Base-by-base conservation (phyloP, 2,113 vertebrate species). In the Plestiodon gilberti region DNA sequence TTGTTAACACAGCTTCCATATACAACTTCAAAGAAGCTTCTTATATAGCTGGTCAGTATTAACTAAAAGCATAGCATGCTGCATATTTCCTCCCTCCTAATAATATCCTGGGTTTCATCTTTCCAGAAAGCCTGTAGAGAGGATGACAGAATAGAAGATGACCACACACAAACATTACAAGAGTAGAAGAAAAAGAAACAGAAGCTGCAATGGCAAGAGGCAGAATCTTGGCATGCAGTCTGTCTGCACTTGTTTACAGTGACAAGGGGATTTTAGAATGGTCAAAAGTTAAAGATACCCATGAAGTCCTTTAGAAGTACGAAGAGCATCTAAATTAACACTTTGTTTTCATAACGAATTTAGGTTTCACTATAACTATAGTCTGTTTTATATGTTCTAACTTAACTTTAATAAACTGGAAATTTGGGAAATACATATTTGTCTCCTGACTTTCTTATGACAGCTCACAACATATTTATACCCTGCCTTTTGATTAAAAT, bases 81-180 rank as follows among this genome's bases (percentile, higher is more conserved):
- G 28, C 17, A 33, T 75, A 15, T 25, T 43, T 17, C 73, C 64
- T 65, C 62, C 55, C 3, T 33, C 0, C 14, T 18, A 15, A 3
- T 48, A 73, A 83, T 75, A 18, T 22, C 83, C 67, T 82, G 82
- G 20, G 18, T 70, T 85, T 69, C 7, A 28, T 35, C 20, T 78
- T 59, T 55, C 40, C 61, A 57, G 52, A 62, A 69, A 85, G 14
- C 18, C 59, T 64, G 14, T n/a, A 59, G 17, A 59, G 17, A 84
- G 28, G 33, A 48, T 52, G n/a, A 35, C n/a, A 35, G 62, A 1
- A 17, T 77, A 15, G 9, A 18, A 38, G 18, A 52, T 78, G 59
- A 69, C 48, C 28, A 28, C 0, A 82, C 2, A 0, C 0, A 59
- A 73, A 38, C 78, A 0, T 62, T 18, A 76, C 48, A 73, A 0